Conservation (phyloP, 2,888 invertebrate species). For the Cenopis cana region DNA sequence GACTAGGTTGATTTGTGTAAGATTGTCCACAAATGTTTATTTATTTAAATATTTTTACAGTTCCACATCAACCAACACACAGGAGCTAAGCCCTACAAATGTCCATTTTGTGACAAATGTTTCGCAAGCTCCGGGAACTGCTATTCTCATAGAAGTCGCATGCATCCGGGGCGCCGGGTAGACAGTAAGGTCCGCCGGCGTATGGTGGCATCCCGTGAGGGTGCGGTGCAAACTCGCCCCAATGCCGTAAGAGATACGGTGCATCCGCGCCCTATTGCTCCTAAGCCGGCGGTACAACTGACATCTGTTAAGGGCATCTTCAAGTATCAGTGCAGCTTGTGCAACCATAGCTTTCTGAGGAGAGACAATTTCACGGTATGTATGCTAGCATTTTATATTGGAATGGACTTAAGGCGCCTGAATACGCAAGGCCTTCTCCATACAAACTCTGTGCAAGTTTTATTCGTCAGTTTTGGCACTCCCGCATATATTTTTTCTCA, state of each 20-base stretch:
- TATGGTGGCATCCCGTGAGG: slow-evolving; percentile 4
- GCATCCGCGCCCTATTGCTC: slow-evolving; percentile 28
- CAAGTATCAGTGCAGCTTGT: slow-evolving; percentile 68
- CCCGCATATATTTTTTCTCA: no score
- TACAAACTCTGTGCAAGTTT: no score
- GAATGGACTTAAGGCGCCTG: background rate
- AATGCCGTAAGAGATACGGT: slow-evolving; percentile 21
- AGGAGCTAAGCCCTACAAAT: slow-evolving; percentile 89
- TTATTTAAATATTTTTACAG: slow-evolving; percentile 71
- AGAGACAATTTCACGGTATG: slow-evolving; percentile 73
- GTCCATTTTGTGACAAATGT: slow-evolving; percentile 89
- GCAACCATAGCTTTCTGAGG: slow-evolving; percentile 69
- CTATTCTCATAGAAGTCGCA: slow-evolving; percentile 89
- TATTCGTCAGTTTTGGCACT: no score
- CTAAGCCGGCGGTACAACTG: slow-evolving; percentile 40
- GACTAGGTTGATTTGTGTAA: no score
- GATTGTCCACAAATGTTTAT: no score
- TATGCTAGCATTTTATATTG: background rate
- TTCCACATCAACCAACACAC: slow-evolving; percentile 91
- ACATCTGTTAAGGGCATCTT: slow-evolving; percentile 57
- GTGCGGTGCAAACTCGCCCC: slow-evolving; percentile 38
- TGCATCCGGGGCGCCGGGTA: slow-evolving; percentile 86
- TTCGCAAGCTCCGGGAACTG: slow-evolving; percentile 91
- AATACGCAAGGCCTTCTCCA: no score
- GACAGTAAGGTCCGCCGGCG: slow-evolving; percentile 50